A percentile compares a stretch with the other conserved stretches of the same genome.
phyloP scores from a whole-genome alignment of 1,140 invertebrate species.

The Argopecten irradians region DNA sequence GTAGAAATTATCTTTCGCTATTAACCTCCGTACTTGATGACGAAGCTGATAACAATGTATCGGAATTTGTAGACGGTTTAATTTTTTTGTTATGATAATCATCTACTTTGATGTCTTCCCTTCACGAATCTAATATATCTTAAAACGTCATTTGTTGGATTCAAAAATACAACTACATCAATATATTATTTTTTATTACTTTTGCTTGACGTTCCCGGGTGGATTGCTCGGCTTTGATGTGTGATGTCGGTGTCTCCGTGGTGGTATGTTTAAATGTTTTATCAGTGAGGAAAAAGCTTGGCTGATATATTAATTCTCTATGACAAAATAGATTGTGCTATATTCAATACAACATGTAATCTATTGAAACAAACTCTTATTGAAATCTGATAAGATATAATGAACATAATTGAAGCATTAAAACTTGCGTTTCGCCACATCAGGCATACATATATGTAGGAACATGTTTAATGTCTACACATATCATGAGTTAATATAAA shows the following conservation, averaged over 20 bases:
- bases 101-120: background rate
- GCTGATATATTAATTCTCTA: background rate
- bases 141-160: conserved; percentile 2
- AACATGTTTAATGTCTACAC: background rate
- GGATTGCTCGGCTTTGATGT: background rate
- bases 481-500: background rate
- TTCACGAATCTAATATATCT: conserved; percentile 12
- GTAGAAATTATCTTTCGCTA: conserved; percentile 11
- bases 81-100: conserved; percentile 19
- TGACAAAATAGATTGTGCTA: background rate
- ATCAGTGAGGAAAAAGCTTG: background rate
- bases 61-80: conserved; percentile 2
- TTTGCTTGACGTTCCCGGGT: background rate
- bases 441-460: background rate
- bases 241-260: background rate
- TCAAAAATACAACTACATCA: conserved; percentile 23
- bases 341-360: background rate
- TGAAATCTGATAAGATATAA: background rate
- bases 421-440: background rate
- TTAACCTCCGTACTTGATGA: conserved; percentile 16
- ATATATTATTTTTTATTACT: conserved; percentile 19
- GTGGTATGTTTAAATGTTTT: background rate
- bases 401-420: background rate
- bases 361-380: background rate
- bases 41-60: background rate